These are phyloP conservation scores for Chironomus striatipennis DNA, from an alignment of 1,140 invertebrate genomes.

Conservation along the genomic window DNA sequence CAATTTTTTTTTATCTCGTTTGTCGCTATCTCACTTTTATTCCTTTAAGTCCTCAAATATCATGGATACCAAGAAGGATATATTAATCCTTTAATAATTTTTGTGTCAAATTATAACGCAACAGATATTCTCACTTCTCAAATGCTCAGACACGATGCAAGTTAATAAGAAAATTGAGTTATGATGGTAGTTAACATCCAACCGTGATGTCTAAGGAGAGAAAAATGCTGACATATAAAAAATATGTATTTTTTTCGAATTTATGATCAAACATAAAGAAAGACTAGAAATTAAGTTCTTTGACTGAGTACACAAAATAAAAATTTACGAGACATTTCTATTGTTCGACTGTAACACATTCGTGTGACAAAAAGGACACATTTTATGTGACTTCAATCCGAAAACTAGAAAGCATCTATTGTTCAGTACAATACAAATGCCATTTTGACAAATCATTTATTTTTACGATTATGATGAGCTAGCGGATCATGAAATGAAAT, in stretches of 20 bases:
- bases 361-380: conserved; percentile 5
- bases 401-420: too few species aligned
- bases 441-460: conserved; percentile 21
- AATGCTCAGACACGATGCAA: not conserved
- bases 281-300: not conserved
- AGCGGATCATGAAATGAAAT: not conserved
- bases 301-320: not conserved
- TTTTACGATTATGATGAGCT: conserved; percentile 14
- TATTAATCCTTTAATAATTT: conserved; percentile 19
- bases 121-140: not conserved
- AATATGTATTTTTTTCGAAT: not conserved
- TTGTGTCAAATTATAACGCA: not conserved
- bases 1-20: not conserved
- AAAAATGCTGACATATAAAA: too few species aligned
- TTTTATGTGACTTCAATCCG: not conserved
- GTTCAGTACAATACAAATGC: not conserved
- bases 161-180: conserved; percentile 1
- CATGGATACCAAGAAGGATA: not conserved
- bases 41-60: not conserved
- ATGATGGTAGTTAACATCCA: conserved; percentile 1
- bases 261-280: not conserved
- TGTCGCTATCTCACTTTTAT: not conserved
- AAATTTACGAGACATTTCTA: not conserved
- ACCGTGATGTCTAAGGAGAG: not conserved
- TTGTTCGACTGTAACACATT: not conserved